phyloP scores from a whole-genome alignment of 2,888 invertebrate species.

The Alcis repandata region DNA sequence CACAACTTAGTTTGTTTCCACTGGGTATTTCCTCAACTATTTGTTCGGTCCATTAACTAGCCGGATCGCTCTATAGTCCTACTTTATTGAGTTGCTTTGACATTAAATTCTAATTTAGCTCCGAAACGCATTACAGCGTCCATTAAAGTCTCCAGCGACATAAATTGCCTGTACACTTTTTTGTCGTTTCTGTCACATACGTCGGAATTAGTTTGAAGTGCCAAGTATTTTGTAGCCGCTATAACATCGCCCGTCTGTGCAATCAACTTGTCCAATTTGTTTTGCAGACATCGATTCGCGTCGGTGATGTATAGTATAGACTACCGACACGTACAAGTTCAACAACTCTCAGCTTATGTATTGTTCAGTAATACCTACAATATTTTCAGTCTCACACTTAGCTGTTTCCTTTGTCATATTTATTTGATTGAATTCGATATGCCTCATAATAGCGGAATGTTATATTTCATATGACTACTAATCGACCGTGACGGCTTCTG shows the following conservation, averaged over 20 bases:
- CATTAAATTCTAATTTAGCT: constrained; percentile 35
- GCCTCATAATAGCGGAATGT: too few relatives aligned
- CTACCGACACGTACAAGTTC: constrained; percentile 9
- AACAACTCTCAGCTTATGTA: not conserved
- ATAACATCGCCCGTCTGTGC: constrained; percentile 15
- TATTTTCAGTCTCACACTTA: not conserved
- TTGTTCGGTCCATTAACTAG: not conserved
- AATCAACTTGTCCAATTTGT: constrained; percentile 16
- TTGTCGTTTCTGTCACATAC: constrained; percentile 21
- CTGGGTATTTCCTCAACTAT: constrained; percentile 12
- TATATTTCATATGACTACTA: too few relatives aligned
- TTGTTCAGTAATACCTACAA: not conserved
- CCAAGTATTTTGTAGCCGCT: constrained; percentile 14
- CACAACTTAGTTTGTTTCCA: not conserved
- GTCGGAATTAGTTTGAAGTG: constrained; percentile 15
- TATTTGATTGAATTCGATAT: too few relatives aligned
- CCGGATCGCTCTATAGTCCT: constrained; percentile 21
- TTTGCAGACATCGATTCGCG: constrained; percentile 7
- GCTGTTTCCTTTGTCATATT: too few relatives aligned
- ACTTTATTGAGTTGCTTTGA: constrained; percentile 27
- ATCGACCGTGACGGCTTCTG: too few relatives aligned
- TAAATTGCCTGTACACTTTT: constrained; percentile 24
- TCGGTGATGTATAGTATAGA: constrained; percentile 5
- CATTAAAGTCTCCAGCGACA: constrained; percentile 30
- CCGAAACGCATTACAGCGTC: constrained; percentile 14